A percentile compares a stretch with the other conserved stretches of the same genome.
Conservation (phyloP, 2,113 vertebrate genomes). For the Campylomormyrus numenius region DNA sequence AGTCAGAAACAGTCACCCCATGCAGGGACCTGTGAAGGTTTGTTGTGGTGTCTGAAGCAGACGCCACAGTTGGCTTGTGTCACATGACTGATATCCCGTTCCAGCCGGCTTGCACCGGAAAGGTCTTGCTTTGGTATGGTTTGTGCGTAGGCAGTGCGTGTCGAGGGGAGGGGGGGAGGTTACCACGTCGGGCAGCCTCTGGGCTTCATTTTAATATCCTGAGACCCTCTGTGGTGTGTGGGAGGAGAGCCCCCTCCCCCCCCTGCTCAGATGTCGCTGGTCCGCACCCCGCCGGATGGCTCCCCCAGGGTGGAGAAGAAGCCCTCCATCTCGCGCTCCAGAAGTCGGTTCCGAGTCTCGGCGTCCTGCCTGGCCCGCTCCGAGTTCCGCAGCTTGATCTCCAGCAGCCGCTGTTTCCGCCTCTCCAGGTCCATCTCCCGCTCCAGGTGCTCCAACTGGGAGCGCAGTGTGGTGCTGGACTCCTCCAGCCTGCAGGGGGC, state of each 20-base stretch:
- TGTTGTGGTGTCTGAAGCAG: background rate
- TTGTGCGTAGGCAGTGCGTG: background rate
- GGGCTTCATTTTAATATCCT: background rate
- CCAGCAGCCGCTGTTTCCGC: constrained; percentile 77
- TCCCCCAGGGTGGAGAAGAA: constrained; percentile 86
- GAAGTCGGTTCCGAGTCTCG: constrained; percentile 77
- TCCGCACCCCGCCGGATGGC: constrained; percentile 64
- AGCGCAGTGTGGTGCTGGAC: constrained; percentile 66
- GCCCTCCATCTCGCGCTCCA: constrained; percentile 93
- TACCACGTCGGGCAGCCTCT: background rate
- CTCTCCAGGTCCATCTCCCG: constrained; percentile 83
- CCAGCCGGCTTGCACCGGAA: background rate
- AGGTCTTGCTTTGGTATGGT: constrained; percentile 14
- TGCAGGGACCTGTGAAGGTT: background rate
- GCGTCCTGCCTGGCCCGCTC: constrained; percentile 83
- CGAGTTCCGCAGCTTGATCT: constrained; percentile 87
- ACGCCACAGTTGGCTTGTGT: background rate
- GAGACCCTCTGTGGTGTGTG: background rate
- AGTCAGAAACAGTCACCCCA: background rate
- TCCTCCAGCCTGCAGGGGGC: constrained; percentile 71
- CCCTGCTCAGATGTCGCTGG: constrained; percentile 45
- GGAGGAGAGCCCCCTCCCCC: background rate
- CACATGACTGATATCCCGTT: background rate
- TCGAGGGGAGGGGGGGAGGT: background rate
- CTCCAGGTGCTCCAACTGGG: constrained; percentile 69